Evolutionary conservation across 1,140 invertebrate genomes (phyloP).

Genomic region (Lucilia cuprina): DNA sequence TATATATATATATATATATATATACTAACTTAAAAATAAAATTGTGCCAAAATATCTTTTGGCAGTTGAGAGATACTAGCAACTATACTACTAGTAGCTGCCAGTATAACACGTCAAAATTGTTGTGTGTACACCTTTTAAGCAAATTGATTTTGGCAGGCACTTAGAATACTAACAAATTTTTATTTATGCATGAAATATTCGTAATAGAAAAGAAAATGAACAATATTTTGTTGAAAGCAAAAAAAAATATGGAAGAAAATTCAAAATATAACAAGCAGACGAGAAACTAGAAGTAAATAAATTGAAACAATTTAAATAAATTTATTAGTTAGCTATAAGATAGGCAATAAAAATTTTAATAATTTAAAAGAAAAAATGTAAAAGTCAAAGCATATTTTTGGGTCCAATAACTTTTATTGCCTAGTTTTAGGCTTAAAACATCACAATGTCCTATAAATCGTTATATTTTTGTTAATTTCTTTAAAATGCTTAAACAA

Average conservation of each 20-base stretch:
- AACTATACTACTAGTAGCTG: no score
- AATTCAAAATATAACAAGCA: neutral
- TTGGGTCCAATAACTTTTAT: no score
- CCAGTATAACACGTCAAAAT: neutral
- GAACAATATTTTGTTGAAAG: neutral
- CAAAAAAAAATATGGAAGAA: neutral
- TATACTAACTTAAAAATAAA: slow-evolving; percentile 17
- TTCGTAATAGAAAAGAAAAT: slow-evolving; percentile 10
- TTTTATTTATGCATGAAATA: slow-evolving; percentile 25
- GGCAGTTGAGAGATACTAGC: no score
- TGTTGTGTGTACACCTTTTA: slow-evolving; percentile 27
- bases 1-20: no score
- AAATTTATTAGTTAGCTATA: neutral
- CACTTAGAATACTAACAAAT: slow-evolving; percentile 25
- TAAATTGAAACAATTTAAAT: neutral
- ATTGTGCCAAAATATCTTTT: neutral
- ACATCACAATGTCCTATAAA: no score
- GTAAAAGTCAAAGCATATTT: no score
- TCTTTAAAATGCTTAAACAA: no score
- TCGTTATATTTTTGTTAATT: no score
- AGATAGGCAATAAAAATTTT: neutral
- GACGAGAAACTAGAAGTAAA: neutral
- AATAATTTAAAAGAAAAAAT: no score
- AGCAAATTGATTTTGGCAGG: slow-evolving; percentile 37
- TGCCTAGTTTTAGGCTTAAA: no score